phyloP scores from a whole-genome alignment of 2,888 invertebrate species.

The Yponomeuta malinellus region DNA sequence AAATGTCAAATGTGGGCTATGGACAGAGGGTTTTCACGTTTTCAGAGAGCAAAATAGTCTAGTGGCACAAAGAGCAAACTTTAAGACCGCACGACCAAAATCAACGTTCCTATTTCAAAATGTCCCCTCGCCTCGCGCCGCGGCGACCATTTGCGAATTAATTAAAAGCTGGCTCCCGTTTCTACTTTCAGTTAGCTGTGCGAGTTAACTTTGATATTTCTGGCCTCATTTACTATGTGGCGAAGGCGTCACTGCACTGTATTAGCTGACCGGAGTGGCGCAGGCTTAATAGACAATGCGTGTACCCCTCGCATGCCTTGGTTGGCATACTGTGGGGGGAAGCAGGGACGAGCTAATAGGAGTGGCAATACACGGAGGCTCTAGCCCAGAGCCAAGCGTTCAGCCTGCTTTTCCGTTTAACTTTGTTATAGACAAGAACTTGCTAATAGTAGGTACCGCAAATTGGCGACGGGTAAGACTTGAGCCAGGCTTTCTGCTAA shows the following conservation, averaged over 20 bases:
- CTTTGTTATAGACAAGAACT: conserved; percentile 15
- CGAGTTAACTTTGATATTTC: conserved; percentile 25
- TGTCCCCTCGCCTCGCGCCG: conserved; percentile 25
- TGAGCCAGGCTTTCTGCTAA: conserved; percentile 12
- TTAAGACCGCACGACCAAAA: conserved; percentile 25
- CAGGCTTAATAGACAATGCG: background rate
- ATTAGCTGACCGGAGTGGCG: background rate
- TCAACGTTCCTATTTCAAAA: conserved; percentile 36
- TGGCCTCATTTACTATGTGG: conserved; percentile 17
- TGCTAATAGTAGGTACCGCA: conserved; percentile 18
- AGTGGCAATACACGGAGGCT: conserved; percentile 5
- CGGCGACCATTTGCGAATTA: conserved; percentile 32
- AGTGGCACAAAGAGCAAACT: conserved; percentile 1
- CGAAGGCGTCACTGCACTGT: conserved; percentile 5
- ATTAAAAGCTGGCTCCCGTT: conserved; percentile 37
- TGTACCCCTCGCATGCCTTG: background rate
- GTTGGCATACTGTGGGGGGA: background rate
- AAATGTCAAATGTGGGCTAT: background rate
- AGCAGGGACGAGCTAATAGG: background rate
- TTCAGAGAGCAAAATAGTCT: background rate
- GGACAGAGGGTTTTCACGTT: background rate
- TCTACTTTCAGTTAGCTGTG: conserved; percentile 25
- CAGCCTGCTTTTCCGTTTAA: conserved; percentile 16
- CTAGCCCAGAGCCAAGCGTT: conserved; percentile 18
- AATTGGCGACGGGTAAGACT: conserved; percentile 18